Evolutionary conservation across 2,797 vertebrate genomes (phyloP), one percentile per base, ranked within the genome.

Genomic region (Phoeniculus purpureus): DNA sequence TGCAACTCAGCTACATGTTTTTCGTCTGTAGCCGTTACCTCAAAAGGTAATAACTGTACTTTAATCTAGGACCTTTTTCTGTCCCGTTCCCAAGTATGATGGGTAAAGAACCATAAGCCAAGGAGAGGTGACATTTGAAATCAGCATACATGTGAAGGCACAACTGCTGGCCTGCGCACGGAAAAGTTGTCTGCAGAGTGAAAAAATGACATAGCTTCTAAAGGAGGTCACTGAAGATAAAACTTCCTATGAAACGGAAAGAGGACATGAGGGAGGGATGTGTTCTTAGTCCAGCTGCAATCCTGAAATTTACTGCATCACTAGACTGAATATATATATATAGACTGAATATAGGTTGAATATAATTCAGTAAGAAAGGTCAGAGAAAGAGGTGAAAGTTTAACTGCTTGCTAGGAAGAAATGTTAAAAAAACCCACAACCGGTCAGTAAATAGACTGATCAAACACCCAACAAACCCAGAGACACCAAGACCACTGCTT

Each of bases 41-140:
- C 92, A 96, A 97, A 98, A 94, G 80, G 85, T 92, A 96, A 85
- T 93, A 94, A 98, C 97, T 94, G 95, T 95, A 95, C 97, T 97
- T 97, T 98, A 97, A 98, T 97, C 94, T 97, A 96, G 83, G 96
- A 96, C 97, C 96, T 95, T 96, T 97, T 98, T 97, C 81, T 87
- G 81, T 70, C 37, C 22, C 56, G 27, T 91, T 93, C 58, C 31
- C 66, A 91, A 67, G 40, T 65, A 55, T 59, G 62, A 95, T 10
- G 77, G 14, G 51, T 92, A 89, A 78, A 68, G 34, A 88, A 61
- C 50, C 61, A 48, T 56, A 91, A 78, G 9, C 26, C 90, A 92
- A 93, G 19, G 20, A 91, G 19, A 87, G 32, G n/a, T 59, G 32
- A 78, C 31, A 93, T 65, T 72, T 94, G 58, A 85, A 94, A 92